Evolutionary conservation across 1,140 invertebrate species (phyloP).

Genomic region (Hypsibius dujardini): DNA sequence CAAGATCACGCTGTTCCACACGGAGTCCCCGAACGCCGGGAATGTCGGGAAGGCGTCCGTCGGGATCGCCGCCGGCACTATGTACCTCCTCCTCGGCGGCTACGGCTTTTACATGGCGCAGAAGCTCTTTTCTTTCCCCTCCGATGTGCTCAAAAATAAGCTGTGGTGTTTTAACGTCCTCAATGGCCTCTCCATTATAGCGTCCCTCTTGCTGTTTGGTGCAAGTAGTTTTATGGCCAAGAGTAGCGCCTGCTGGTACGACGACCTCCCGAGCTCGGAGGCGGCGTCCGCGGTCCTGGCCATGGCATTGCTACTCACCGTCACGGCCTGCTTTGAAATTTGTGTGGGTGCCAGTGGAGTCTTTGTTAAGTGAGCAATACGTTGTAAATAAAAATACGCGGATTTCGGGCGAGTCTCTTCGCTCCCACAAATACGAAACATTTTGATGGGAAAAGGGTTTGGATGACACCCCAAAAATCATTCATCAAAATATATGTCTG

Average conservation of each 20-base stretch:
- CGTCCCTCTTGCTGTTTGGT: background rate
- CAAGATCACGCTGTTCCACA: background rate
- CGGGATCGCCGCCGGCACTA: background rate
- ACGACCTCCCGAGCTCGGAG: background rate
- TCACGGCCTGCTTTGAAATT: background rate
- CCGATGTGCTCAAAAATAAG: background rate
- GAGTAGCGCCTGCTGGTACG: background rate
- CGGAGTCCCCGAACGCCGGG: background rate
- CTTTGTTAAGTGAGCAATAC: background rate
- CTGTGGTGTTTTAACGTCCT: constrained; percentile 13
- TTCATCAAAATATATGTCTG: too few species aligned
- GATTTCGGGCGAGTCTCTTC: too few species aligned
- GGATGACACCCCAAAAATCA: too few species aligned
- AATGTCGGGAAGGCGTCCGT: background rate
- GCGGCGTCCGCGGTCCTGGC: background rate
- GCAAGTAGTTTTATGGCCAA: background rate
- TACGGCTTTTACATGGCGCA: constrained; percentile 10
- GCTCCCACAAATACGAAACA: too few species aligned
- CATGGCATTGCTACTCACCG: background rate
- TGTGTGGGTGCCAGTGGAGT: constrained; percentile 3
- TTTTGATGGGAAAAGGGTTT: too few species aligned
- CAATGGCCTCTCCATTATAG: background rate
- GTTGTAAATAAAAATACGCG: too few species aligned
- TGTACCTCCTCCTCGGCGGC: background rate
- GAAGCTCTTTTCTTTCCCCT: background rate